phyloP scores from a whole-genome alignment of 2,113 vertebrate genomes.

The Xiphophorus maculatus region DNA sequence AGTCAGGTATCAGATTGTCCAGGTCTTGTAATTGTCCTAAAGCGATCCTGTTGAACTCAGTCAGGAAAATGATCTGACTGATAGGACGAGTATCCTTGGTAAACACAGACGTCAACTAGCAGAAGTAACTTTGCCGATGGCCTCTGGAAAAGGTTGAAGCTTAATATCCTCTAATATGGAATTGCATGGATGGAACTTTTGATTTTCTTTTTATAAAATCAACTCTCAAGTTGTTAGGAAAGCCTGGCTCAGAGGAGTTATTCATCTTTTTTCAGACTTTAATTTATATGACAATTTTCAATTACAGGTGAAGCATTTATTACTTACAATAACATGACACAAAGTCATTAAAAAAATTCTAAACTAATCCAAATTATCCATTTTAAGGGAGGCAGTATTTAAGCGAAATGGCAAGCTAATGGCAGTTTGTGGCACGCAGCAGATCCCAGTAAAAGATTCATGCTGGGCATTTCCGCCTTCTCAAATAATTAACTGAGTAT shows the following conservation, averaged over 20 bases:
- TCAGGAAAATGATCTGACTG: neutral
- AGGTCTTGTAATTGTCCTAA: neutral
- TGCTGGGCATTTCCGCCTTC: slow-evolving; percentile 66
- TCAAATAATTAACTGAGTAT: slow-evolving; percentile 78
- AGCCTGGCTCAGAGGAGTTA: neutral
- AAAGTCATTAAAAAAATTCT: neutral
- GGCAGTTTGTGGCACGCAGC: slow-evolving; percentile 57
- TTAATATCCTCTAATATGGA: neutral
- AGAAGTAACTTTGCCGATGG: neutral
- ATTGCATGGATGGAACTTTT: neutral
- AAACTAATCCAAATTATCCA: neutral
- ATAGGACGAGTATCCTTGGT: neutral
- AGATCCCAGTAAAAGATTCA: slow-evolving; percentile 76
- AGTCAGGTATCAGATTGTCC: too few species aligned
- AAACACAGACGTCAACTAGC: neutral
- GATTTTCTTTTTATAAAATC: neutral
- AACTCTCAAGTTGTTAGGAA: neutral
- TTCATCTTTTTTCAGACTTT: neutral
- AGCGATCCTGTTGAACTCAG: neutral
- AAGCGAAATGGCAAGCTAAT: slow-evolving; percentile 77
- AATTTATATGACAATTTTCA: neutral
- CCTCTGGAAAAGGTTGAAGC: neutral
- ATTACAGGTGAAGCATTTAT: neutral
- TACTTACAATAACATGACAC: neutral
- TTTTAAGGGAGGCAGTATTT: slow-evolving; percentile 45